Evolutionary conservation across 2,113 vertebrate species (phyloP).

Genomic region (Xyrauchen texanus): DNA sequence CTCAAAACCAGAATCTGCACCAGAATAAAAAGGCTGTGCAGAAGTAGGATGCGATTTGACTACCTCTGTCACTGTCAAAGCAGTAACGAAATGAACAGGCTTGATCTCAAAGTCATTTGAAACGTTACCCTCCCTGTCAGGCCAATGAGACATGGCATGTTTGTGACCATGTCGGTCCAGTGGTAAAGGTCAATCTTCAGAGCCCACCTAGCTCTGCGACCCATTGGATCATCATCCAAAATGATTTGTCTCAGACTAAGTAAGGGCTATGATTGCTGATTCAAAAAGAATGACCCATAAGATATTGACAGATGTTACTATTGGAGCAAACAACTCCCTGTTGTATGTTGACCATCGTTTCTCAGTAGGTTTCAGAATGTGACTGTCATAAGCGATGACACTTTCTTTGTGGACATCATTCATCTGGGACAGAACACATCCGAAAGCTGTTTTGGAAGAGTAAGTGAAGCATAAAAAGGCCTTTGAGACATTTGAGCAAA

Average conservation of each 20-base stretch:
- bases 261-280: too few relatives aligned
- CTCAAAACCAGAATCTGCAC: background rate
- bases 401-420: conserved; percentile 4
- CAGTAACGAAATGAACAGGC: background rate
- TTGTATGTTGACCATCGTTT: conserved; percentile 42
- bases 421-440: conserved; percentile 34
- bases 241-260: too few relatives aligned
- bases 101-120: background rate
- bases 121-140: background rate
- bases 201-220: too few relatives aligned
- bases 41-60: background rate
- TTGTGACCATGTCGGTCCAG: too few relatives aligned
- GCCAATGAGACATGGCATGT: conserved; percentile 12
- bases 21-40: background rate
- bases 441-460: conserved; percentile 12
- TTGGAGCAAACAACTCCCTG: conserved; percentile 32
- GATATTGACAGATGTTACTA: conserved; percentile 18
- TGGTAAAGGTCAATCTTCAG: too few relatives aligned
- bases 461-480: conserved; percentile 32
- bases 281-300: too few relatives aligned
- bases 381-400: conserved; percentile 41
- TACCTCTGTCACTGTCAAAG: background rate
- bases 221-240: too few relatives aligned
- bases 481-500: too few relatives aligned
- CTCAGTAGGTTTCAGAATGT: conserved; percentile 23